Base-by-base conservation (phyloP, 2,888 invertebrate species). In the Apodemia zela region DNA sequence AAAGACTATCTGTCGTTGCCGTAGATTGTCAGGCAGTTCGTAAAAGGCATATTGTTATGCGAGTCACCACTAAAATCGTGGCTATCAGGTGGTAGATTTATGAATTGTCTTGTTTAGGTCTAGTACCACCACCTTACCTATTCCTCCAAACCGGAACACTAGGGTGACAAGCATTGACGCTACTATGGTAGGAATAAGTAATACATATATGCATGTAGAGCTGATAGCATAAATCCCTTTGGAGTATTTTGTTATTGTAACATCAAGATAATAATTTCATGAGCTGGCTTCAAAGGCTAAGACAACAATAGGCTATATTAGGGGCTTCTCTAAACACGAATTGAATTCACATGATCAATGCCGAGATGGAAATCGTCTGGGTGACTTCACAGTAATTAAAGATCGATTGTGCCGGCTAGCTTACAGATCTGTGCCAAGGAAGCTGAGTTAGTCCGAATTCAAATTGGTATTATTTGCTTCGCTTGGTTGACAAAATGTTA, bases 381-480 rank as follows among this genome's bases (percentile, higher is more conserved):
- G 54, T 57, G 54, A 57, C 7, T 57, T 57, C 54, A 57, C n/a
- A 3, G 54, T 57, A 57, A 57, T 57, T 57, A 57, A 57, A 57
- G 54, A 57, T 57, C 54, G 54, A 57, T 57, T 57, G 54, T 57
- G 54, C 54, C 8, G 54, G 29, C 13, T 18, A 49, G 49, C 51
- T 54, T 15, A 25, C 25, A 54, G 54, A 15, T 25, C 25, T 25
- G 25, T 25, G 25, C 54, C 54, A 21, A 54, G 54, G 15, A 54
- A 29, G 54, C 54, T 54, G 54, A 54, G 21, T 25, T 25, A 25
- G 54, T 54, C 29, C 15, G 54, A 54, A 54, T 29, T 25, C 15
- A 49, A 60, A 59, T 45, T 63, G 51, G 15, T 59, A 65, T 62
- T 18, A 57, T n/a, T 54, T 42, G 38, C 21, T 5, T 13, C 21